A percentile compares a stretch with the other conserved stretches of the same genome.
These are phyloP conservation scores for Nanorana parkeri DNA, from an alignment of 2,113 vertebrate genomes.

Conservation along the genomic window DNA sequence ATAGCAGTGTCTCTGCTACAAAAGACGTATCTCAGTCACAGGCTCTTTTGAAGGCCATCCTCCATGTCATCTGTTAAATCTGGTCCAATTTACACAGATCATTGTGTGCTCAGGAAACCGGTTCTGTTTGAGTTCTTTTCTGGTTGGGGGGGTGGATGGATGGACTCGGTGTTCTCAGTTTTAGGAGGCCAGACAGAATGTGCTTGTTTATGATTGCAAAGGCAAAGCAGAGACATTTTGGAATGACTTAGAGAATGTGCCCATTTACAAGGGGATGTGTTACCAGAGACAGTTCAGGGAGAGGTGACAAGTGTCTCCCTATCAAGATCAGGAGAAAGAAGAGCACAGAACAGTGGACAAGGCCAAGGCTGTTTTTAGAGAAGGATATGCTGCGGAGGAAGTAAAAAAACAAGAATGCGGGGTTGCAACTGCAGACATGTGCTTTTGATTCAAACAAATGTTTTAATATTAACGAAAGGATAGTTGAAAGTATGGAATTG, in stretches of 20 bases:
- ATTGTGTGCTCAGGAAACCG: background rate
- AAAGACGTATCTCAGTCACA: background rate
- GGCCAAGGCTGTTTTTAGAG: conserved; percentile 33
- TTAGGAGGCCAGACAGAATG: conserved; percentile 38
- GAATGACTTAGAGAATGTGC: conserved; percentile 16
- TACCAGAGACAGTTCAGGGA: conserved; percentile 28
- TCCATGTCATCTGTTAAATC: background rate
- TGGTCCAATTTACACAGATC: background rate
- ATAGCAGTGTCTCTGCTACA: background rate
- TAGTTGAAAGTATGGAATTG: too few species aligned
- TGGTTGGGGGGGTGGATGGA: background rate
- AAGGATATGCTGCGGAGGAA: background rate
- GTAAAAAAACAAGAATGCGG: background rate
- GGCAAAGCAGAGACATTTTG: conserved; percentile 20
- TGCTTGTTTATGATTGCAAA: conserved; percentile 41
- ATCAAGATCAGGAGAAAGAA: background rate
- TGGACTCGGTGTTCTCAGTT: conserved; percentile 28
- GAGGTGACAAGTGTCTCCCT: conserved; percentile 25
- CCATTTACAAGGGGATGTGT: conserved; percentile 13
- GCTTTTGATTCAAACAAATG: too few species aligned
- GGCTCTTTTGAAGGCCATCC: background rate
- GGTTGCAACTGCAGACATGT: too few species aligned
- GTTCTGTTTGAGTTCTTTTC: background rate
- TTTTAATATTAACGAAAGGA: too few species aligned
- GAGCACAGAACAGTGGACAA: conserved; percentile 10